Conservation (phyloP, 2,113 vertebrate species). For the Neodon shergylaensis region DNA sequence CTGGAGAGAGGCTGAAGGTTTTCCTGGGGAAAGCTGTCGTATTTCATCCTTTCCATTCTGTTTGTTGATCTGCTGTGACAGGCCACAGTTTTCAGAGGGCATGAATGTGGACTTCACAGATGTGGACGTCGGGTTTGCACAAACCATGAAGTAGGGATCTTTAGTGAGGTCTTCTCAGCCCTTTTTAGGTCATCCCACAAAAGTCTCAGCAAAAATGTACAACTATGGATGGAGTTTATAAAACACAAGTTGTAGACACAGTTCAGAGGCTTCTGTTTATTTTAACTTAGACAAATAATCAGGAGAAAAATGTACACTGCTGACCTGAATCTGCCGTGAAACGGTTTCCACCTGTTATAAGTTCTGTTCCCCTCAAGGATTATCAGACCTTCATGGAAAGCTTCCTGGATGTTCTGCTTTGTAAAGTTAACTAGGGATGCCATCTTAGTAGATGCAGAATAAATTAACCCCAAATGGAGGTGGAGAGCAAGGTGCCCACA, state of each 20-base stretch:
- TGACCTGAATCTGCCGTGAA: background rate
- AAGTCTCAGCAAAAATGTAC: background rate
- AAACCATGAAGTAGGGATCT: background rate
- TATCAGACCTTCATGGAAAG: conserved; percentile 48
- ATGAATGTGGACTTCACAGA: background rate
- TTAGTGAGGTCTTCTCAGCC: background rate
- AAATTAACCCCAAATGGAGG: conserved; percentile 60
- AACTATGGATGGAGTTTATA: background rate
- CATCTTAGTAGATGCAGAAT: conserved; percentile 58
- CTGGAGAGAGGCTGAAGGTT: background rate
- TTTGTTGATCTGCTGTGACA: background rate
- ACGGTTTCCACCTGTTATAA: conserved; percentile 52
- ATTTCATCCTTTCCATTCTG: background rate
- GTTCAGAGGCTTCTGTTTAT: conserved; percentile 61
- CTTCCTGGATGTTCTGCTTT: conserved; percentile 34
- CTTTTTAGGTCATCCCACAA: background rate
- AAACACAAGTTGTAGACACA: conserved; percentile 34
- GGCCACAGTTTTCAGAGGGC: background rate
- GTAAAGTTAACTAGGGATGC: background rate
- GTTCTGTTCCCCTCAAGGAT: conserved; percentile 18
- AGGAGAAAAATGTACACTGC: background rate
- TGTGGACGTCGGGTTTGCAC: background rate
- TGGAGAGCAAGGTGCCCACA: background rate
- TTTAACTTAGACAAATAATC: conserved; percentile 76
- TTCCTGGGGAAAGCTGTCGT: background rate